Conservation (phyloP, 2,888 invertebrate genomes). For the Acronicta psi region DNA sequence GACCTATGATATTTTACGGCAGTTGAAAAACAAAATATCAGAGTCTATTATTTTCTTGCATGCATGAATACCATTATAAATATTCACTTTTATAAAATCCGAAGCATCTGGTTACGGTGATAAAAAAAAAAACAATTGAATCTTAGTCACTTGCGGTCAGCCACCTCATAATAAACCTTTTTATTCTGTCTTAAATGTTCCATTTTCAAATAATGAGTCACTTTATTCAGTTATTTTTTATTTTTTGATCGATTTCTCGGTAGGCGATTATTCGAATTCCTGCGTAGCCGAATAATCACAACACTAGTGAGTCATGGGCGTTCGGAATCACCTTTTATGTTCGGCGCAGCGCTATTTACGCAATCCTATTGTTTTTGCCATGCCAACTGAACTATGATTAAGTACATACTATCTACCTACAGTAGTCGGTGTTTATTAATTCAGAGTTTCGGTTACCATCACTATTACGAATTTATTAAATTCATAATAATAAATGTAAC, state of each 20-base stretch:
- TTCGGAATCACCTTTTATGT: constrained; percentile 41
- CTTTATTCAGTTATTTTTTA: constrained; percentile 27
- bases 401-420: constrained; percentile 19
- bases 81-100: constrained; percentile 18
- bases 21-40: too few relatives aligned
- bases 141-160: constrained; percentile 47
- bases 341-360: constrained; percentile 53
- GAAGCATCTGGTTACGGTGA: constrained; percentile 16
- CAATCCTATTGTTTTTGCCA: constrained; percentile 56
- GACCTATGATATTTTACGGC: too few relatives aligned
- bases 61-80: not conserved
- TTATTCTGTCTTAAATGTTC: constrained; percentile 33
- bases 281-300: constrained; percentile 31
- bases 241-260: constrained; percentile 39
- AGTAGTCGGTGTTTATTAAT: constrained; percentile 29
- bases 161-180: constrained; percentile 39
- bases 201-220: constrained; percentile 45
- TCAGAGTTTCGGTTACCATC: constrained; percentile 1
- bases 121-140: constrained; percentile 35
- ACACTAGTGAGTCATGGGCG: constrained; percentile 51
- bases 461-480: not conserved
- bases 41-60: too few relatives aligned
- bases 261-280: constrained; percentile 44
- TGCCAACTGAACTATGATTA: constrained; percentile 45
- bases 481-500: too few relatives aligned